A percentile compares a stretch with the other conserved stretches of the same genome.
These are phyloP conservation scores for Helicoverpa armigera DNA, from an alignment of 1,140 invertebrate species.

Conservation along the genomic window DNA sequence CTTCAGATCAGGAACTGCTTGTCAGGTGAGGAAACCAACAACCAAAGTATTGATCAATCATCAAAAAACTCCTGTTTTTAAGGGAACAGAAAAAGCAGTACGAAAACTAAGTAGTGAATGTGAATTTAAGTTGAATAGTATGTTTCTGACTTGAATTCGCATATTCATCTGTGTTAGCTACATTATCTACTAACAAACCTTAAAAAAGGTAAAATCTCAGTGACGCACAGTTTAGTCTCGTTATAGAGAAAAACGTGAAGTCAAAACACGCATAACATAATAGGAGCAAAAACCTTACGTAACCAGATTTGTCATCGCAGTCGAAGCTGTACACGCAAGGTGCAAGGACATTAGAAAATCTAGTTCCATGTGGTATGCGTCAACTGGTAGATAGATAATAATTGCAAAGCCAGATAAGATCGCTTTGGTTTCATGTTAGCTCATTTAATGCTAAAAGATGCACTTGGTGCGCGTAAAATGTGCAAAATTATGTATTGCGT, in stretches of 20 bases:
- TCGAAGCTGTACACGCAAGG: conserved; percentile 17
- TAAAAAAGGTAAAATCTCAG: neutral
- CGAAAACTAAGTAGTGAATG: too few relatives aligned
- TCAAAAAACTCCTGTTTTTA: too few relatives aligned
- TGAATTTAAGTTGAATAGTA: too few relatives aligned
- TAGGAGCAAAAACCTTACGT: conserved; percentile 21
- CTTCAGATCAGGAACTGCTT: conserved; percentile 88
- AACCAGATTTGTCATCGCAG: conserved; percentile 14
- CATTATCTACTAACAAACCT: too few relatives aligned
- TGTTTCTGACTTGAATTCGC: too few relatives aligned
- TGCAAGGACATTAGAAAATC: conserved; percentile 41
- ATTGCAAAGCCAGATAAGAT: conserved; percentile 16
- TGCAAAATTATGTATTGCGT: neutral
- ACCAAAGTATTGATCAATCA: too few relatives aligned
- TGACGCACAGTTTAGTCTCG: too few relatives aligned
- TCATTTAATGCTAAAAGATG: neutral
- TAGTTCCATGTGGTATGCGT: conserved; percentile 33
- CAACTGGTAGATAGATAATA: conserved; percentile 20
- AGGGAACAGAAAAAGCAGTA: too few relatives aligned
- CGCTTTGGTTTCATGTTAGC: neutral
- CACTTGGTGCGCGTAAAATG: neutral
- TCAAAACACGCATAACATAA: conserved; percentile 16
- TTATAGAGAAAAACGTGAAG: neutral
- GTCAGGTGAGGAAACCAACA: conserved; percentile 75
- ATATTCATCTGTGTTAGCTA: too few relatives aligned